phyloP scores from a whole-genome alignment of 30 jellyfish, hydroid and myxozoan genomes.

The Morbakka virulenta region DNA sequence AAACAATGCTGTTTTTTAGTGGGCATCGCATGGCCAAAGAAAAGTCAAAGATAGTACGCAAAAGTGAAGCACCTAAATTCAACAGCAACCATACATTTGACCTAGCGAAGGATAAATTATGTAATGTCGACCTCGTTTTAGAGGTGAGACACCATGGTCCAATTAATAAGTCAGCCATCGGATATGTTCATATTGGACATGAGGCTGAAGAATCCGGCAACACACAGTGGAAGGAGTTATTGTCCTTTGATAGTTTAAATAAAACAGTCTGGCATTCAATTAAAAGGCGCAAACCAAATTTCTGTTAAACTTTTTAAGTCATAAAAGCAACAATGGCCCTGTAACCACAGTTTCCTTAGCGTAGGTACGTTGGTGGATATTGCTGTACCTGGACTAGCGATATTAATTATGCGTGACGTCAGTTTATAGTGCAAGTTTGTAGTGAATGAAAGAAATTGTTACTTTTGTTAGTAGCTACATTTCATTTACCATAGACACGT shows the following conservation, averaged over 20 bases:
- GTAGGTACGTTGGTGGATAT: too few relatives aligned
- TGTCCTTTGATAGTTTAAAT: conserved; percentile 51
- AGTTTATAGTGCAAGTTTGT: too few relatives aligned
- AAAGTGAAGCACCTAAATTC: conserved; percentile 55
- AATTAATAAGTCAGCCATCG: conserved; percentile 49
- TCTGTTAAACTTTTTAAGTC: too few relatives aligned
- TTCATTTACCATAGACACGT: too few relatives aligned
- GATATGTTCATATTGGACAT: conserved; percentile 80
- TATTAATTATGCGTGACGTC: too few relatives aligned
- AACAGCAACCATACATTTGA: conserved; percentile 55
- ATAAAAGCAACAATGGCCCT: too few relatives aligned
- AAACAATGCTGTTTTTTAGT: conserved; percentile 46
- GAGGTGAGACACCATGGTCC: conserved; percentile 82
- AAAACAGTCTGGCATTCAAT: conserved; percentile 12
- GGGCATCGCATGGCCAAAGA: conserved; percentile 33
- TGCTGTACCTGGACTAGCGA: too few relatives aligned
- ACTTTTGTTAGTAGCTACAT: too few relatives aligned
- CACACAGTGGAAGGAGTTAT: conserved; percentile 71
- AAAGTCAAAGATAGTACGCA: conserved; percentile 46
- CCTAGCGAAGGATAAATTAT: conserved; percentile 51
- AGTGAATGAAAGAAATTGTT: too few relatives aligned
- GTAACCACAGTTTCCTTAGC: too few relatives aligned
- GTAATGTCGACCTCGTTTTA: conserved; percentile 46
- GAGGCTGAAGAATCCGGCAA: conserved; percentile 69
- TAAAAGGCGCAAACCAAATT: conserved; percentile 12